Evolutionary conservation across 2,888 invertebrate species (phyloP).

Genomic region (Archips xylosteana): DNA sequence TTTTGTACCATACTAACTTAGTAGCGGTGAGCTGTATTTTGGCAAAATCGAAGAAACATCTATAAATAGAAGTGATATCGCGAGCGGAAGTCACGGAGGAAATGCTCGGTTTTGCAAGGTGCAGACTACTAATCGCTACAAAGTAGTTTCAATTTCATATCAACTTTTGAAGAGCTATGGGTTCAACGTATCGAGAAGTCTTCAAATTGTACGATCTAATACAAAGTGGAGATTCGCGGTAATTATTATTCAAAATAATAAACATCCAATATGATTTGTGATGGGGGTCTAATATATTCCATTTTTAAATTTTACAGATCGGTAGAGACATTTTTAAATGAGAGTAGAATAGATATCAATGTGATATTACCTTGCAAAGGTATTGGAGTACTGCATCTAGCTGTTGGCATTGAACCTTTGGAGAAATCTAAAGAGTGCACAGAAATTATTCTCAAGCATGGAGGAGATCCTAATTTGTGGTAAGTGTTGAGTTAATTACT

Average conservation of each 20-base stretch:
- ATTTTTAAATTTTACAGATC: constrained; percentile 66
- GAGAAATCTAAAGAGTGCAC: constrained; percentile 87
- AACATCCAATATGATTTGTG: not conserved
- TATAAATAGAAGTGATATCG: constrained; percentile 60
- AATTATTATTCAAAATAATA: constrained; percentile 50
- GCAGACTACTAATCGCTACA: constrained; percentile 54
- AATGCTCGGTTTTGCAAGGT: constrained; percentile 68
- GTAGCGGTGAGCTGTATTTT: constrained; percentile 36
- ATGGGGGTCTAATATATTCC: constrained; percentile 30
- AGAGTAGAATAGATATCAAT: constrained; percentile 87
- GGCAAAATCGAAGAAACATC: constrained; percentile 45
- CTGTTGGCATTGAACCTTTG: constrained; percentile 89
- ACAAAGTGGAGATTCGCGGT: constrained; percentile 87
- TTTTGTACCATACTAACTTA: constrained; percentile 25
- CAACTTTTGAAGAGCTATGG: constrained; percentile 68
- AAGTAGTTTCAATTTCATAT: constrained; percentile 54
- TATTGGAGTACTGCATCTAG: constrained; percentile 91
- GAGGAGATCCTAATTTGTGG: constrained; percentile 91
- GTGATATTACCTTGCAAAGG: constrained; percentile 89
- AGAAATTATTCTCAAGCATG: constrained; percentile 88
- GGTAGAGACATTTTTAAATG: constrained; percentile 70
- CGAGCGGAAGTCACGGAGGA: constrained; percentile 73
- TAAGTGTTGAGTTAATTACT: constrained; percentile 57
- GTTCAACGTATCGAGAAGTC: constrained; percentile 72
- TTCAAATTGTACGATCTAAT: constrained; percentile 87